phyloP scores from a whole-genome alignment of 2,888 invertebrate genomes.

The Nycteola revayana region DNA sequence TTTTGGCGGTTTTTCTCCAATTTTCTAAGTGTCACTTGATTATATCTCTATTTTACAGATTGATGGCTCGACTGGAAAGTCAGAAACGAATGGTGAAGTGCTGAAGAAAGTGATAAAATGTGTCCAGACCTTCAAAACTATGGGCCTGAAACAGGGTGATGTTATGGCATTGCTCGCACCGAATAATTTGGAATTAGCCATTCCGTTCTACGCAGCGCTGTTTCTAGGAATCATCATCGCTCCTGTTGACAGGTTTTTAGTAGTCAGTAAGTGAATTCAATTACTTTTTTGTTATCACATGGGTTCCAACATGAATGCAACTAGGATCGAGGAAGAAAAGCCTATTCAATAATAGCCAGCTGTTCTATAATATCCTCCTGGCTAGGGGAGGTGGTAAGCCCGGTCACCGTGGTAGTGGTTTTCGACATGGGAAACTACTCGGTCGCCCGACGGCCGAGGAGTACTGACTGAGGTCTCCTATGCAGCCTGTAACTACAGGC shows the following conservation, averaged over 20 bases:
- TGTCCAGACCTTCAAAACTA: constrained; percentile 52
- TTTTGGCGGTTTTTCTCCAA: no score
- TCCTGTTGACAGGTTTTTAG: constrained; percentile 27
- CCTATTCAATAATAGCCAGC: no score
- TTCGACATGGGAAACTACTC: no score
- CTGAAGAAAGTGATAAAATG: constrained; percentile 54
- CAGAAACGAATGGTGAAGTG: constrained; percentile 57
- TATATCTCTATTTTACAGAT: constrained; percentile 53
- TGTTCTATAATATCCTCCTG: no score
- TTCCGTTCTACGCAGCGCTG: constrained; percentile 65
- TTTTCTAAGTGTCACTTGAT: no score
- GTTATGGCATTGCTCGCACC: constrained; percentile 63
- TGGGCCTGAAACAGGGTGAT: constrained; percentile 57
- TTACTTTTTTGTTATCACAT: no score
- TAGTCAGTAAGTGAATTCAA: constrained; percentile 14
- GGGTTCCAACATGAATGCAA: not conserved
- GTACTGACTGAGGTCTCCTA: no score
- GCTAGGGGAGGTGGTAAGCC: no score
- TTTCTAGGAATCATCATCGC: constrained; percentile 56
- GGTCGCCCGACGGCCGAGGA: no score
- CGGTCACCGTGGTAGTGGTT: no score
- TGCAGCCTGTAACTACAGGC: no score
- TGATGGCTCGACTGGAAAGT: constrained; percentile 57
- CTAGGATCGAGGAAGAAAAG: no score
- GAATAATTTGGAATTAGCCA: constrained; percentile 59